These are phyloP conservation scores for Penaeus monodon DNA, from an alignment of 2,888 invertebrate species.

Conservation along the genomic window DNA sequence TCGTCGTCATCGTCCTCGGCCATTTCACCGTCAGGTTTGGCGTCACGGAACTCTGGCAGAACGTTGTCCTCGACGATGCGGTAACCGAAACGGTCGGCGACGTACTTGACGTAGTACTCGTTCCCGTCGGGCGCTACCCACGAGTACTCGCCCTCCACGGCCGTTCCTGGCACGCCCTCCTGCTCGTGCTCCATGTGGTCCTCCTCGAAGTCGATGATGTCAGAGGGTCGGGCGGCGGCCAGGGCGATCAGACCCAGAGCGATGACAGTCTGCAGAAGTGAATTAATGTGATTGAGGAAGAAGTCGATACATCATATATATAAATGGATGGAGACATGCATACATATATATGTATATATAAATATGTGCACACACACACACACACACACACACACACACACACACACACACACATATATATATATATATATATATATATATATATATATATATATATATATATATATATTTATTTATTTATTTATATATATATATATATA, in stretches of 20 bases:
- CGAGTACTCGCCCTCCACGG: slow-evolving; percentile 48
- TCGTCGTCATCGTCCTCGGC: not conserved
- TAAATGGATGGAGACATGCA: not conserved
- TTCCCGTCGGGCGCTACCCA: slow-evolving; percentile 41
- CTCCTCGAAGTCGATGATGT: slow-evolving; percentile 50
- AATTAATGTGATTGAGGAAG: not conserved
- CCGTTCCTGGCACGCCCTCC: slow-evolving; percentile 37
- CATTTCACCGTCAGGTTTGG: slow-evolving; percentile 5
- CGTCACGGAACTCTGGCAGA: slow-evolving; percentile 16
- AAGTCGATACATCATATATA: not conserved
- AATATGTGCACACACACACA: not conserved
- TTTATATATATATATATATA: not conserved
- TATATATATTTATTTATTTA: not conserved
- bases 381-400: too few relatives aligned
- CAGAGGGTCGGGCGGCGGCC: slow-evolving; percentile 27
- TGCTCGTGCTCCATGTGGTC: slow-evolving; percentile 51
- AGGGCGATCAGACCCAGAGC: slow-evolving; percentile 25
- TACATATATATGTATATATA: not conserved
- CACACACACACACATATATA: not conserved
- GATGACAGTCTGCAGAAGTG: not conserved
- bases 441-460: not conserved
- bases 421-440: not conserved
- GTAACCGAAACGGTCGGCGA: slow-evolving; percentile 30
- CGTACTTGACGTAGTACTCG: slow-evolving; percentile 40
- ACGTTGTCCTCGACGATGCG: slow-evolving; percentile 21